A percentile compares a stretch with the other conserved stretches of the same genome.
These are phyloP conservation scores for Acanthopleura granulata DNA, from an alignment of 2,888 invertebrate species.

Conservation along the genomic window DNA sequence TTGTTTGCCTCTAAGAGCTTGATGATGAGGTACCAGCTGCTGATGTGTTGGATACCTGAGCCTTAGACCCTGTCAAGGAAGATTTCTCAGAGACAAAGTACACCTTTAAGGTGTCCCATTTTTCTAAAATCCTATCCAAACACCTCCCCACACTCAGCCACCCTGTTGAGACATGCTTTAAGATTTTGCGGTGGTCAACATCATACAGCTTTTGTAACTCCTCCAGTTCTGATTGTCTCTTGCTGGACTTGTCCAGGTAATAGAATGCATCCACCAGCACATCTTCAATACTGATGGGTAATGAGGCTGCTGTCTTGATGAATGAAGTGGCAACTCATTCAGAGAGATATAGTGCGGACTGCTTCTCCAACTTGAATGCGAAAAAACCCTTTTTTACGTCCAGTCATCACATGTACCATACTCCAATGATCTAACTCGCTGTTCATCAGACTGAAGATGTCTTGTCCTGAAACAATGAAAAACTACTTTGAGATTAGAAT, in stretches of 20 bases:
- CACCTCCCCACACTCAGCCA: constrained; percentile 27
- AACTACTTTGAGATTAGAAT: no score
- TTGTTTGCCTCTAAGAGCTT: neutral
- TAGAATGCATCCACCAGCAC: constrained; percentile 22
- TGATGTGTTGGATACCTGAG: no score
- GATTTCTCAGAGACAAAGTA: constrained; percentile 26
- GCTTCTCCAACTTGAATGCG: constrained; percentile 28
- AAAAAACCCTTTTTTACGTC: constrained; percentile 29
- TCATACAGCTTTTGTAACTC: constrained; percentile 22
- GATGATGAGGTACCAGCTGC: neutral
- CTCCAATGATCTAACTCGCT: neutral
- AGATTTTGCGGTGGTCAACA: constrained; percentile 21
- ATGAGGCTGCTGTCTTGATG: constrained; percentile 25
- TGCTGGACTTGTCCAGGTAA: constrained; percentile 22
- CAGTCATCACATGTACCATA: constrained; percentile 32
- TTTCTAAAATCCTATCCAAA: constrained; percentile 25
- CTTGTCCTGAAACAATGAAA: constrained; percentile 16
- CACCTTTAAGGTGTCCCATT: constrained; percentile 30
- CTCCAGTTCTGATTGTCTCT: constrained; percentile 20
- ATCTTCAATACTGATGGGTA: constrained; percentile 24
- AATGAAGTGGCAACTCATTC: constrained; percentile 32
- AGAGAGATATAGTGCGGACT: constrained; percentile 26
- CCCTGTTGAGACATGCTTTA: constrained; percentile 29
- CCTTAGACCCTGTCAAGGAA: neutral
- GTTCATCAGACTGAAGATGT: constrained; percentile 20